These are phyloP conservation scores for Teleopsis dalmanni DNA, from an alignment of 1,140 invertebrate species.

Conservation along the genomic window DNA sequence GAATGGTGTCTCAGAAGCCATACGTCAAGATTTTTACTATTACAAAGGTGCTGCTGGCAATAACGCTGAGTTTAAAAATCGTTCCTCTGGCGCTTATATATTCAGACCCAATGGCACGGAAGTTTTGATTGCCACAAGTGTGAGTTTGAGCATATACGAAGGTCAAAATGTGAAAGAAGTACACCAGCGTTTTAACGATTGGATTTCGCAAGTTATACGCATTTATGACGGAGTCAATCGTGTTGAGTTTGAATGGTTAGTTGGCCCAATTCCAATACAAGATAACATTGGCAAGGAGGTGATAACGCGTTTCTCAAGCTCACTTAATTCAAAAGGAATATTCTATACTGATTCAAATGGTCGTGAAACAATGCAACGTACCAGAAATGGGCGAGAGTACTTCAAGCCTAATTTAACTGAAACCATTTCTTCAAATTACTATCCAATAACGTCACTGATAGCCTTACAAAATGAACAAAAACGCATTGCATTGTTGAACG, in stretches of 20 bases:
- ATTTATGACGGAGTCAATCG: conserved; percentile 59
- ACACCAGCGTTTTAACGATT: conserved; percentile 65
- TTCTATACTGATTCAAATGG: conserved; percentile 94
- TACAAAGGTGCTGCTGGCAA: conserved; percentile 62
- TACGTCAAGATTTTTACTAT: conserved; percentile 69
- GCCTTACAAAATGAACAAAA: conserved; percentile 48
- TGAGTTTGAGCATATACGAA: conserved; percentile 47
- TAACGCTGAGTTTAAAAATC: conserved; percentile 48
- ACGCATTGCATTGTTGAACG: conserved; percentile 65
- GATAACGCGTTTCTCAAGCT: conserved; percentile 61
- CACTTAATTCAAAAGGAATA: conserved; percentile 54
- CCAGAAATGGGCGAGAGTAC: conserved; percentile 59
- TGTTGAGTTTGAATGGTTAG: conserved; percentile 85
- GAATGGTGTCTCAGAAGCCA: conserved; percentile 26
- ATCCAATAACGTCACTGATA: conserved; percentile 83
- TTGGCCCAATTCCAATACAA: conserved; percentile 85
- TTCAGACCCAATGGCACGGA: conserved; percentile 60
- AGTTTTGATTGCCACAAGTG: conserved; percentile 36
- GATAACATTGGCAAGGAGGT: conserved; percentile 77
- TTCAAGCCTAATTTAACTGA: conserved; percentile 63
- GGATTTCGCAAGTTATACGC: conserved; percentile 74
- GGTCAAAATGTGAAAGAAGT: conserved; percentile 75
- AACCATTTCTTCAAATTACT: conserved; percentile 79
- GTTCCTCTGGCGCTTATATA: conserved; percentile 80
- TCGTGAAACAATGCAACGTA: conserved; percentile 73